Evolutionary conservation across 2,113 vertebrate genomes (phyloP).

Genomic region (Blennius ocellaris): DNA sequence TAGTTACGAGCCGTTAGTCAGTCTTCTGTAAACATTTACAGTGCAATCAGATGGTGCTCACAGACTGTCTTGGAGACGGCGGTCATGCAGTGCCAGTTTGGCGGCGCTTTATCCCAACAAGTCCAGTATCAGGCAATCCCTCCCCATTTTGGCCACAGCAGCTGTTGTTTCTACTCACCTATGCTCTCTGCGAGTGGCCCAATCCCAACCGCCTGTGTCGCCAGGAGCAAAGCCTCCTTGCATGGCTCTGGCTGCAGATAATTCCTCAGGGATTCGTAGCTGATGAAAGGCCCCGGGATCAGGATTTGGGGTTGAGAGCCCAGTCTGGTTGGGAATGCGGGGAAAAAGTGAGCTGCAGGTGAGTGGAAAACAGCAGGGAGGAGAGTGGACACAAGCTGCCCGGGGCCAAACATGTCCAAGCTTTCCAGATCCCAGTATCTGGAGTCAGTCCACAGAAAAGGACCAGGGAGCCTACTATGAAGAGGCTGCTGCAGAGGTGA

Average conservation of each 20-base stretch:
- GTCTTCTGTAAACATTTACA: constrained; percentile 85
- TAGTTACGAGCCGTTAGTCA: constrained; percentile 85
- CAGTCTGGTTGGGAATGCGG: constrained; percentile 78
- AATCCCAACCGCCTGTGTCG: constrained; percentile 74
- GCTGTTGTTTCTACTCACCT: constrained; percentile 73
- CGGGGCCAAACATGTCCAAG: constrained; percentile 83
- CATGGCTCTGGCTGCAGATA: constrained; percentile 84
- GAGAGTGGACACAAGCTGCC: constrained; percentile 80
- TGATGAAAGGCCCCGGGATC: constrained; percentile 83
- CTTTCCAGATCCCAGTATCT: constrained; percentile 23
- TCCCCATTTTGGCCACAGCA: not conserved
- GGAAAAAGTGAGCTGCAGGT: constrained; percentile 79
- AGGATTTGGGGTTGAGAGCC: constrained; percentile 78
- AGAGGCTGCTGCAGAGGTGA: constrained; percentile 4
- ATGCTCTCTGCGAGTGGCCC: constrained; percentile 68
- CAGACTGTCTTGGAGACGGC: constrained; percentile 59
- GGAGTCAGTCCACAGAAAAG: constrained; percentile 19
- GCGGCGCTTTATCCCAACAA: constrained; percentile 10
- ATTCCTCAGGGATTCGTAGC: constrained; percentile 84
- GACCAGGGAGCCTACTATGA: constrained; percentile 32
- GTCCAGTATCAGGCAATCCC: constrained; percentile 12
- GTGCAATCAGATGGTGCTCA: constrained; percentile 73
- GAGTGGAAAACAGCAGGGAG: constrained; percentile 81
- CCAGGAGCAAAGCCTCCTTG: constrained; percentile 83
- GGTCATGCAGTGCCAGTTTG: constrained; percentile 45